A percentile compares a stretch with the other conserved stretches of the same genome.
phyloP scores from a whole-genome alignment of 2,888 invertebrate genomes.

The Heliconius aoede region DNA sequence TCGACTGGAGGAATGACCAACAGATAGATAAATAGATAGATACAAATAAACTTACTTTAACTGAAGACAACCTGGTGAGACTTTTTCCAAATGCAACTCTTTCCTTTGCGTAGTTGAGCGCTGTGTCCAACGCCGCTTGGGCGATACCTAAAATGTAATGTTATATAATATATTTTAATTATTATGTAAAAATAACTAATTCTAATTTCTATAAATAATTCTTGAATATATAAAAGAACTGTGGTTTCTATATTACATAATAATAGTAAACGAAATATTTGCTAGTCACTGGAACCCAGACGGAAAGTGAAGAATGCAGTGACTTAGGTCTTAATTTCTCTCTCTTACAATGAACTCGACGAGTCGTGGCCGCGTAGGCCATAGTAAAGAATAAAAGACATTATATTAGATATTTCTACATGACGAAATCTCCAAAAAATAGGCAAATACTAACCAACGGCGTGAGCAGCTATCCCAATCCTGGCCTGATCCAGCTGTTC shows the following conservation, averaged over 20 bases:
- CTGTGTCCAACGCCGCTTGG: slow-evolving; percentile 89
- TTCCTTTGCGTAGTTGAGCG: slow-evolving; percentile 86
- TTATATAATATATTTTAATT: neutral
- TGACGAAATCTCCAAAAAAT: neutral
- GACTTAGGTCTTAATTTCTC: too few relatives aligned
- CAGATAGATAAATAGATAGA: neutral
- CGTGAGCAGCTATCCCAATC: slow-evolving; percentile 90
- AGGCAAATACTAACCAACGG: slow-evolving; percentile 80
- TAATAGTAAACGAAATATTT: too few relatives aligned
- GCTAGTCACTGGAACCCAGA: too few relatives aligned
- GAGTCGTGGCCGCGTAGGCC: too few relatives aligned
- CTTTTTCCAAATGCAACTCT: slow-evolving; percentile 87
- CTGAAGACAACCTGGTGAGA: slow-evolving; percentile 86
- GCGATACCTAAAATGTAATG: slow-evolving; percentile 80
- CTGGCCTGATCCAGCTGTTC: slow-evolving; percentile 87
- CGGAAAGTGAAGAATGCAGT: too few relatives aligned
- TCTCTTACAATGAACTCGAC: too few relatives aligned
- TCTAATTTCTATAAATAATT: too few relatives aligned
- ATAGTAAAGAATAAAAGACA: neutral
- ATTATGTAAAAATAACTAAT: too few relatives aligned
- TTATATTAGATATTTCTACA: too few relatives aligned
- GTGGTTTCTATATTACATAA: too few relatives aligned
- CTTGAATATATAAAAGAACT: too few relatives aligned
- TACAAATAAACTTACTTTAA: slow-evolving; percentile 78
- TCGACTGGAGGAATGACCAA: too few relatives aligned